Conservation (phyloP, 1,140 invertebrate genomes). For the Drosophila erecta region DNA sequence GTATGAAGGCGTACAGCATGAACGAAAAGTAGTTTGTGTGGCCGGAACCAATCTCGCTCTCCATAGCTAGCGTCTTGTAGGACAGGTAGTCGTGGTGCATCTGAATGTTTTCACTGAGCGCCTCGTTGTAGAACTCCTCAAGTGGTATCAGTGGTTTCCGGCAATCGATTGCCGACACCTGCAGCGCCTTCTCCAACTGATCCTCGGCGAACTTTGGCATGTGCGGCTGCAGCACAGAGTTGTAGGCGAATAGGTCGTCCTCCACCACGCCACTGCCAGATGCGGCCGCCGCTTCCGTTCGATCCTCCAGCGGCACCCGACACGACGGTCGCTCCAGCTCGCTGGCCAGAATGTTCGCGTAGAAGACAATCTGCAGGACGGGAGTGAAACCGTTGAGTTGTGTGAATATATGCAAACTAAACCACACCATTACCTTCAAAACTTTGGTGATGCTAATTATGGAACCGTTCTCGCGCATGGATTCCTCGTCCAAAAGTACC, state of each 20-base stretch:
- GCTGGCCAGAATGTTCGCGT: conserved; percentile 94
- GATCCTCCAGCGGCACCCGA: conserved; percentile 27
- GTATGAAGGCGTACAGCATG: conserved; percentile 95
- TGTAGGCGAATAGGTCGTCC: conserved; percentile 75
- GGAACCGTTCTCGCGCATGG: conserved; percentile 92
- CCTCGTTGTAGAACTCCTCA: conserved; percentile 97
- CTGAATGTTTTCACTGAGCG: conserved; percentile 95
- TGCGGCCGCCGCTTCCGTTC: conserved; percentile 16
- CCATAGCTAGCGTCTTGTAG: conserved; percentile 88
- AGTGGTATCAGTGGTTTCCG: conserved; percentile 93
- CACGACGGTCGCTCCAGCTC: conserved; percentile 87
- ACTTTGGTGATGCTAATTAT: conserved; percentile 93
- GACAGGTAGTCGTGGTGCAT: conserved; percentile 97
- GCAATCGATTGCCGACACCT: conserved; percentile 91
- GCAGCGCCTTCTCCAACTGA: conserved; percentile 87
- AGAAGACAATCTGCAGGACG: conserved; percentile 91
- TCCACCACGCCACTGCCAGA: conserved; percentile 41
- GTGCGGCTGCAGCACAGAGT: conserved; percentile 59
- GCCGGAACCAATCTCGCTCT: conserved; percentile 68
- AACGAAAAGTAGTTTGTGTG: conserved; percentile 92
- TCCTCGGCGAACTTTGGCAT: conserved; percentile 86
- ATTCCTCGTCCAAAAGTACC: conserved; percentile 91
- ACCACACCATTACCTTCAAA: conserved; percentile 87
- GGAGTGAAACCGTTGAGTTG: background rate
- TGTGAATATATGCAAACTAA: background rate